A percentile compares a stretch with the other conserved stretches of the same genome.
phyloP scores from a whole-genome alignment of 2,888 invertebrate species.

The Neelides folsomi region DNA sequence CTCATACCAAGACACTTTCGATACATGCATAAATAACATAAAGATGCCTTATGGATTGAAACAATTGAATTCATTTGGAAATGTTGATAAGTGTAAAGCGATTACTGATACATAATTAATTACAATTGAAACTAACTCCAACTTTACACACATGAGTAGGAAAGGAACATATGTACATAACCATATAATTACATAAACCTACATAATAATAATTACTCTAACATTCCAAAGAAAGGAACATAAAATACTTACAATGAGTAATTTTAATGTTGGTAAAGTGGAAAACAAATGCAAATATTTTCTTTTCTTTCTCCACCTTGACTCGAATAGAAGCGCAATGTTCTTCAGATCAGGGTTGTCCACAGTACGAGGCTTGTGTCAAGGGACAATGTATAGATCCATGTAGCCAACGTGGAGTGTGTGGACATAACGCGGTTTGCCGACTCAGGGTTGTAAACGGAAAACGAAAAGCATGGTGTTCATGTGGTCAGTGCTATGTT shows the following conservation, averaged over 20 bases:
- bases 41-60: too few species aligned
- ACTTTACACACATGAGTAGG: too few species aligned
- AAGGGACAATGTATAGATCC: slow-evolving; percentile 82
- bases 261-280: not conserved
- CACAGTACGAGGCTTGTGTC: slow-evolving; percentile 80
- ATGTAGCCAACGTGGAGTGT: slow-evolving; percentile 72
- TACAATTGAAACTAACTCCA: too few species aligned
- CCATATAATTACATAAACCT: too few species aligned
- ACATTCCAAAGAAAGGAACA: too few species aligned
- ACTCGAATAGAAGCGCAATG: slow-evolving; percentile 57
- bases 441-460: slow-evolving; percentile 50
- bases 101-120: too few species aligned
- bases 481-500: slow-evolving; percentile 74
- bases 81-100: too few species aligned
- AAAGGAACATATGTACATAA: too few species aligned
- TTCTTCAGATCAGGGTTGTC: slow-evolving; percentile 79
- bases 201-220: too few species aligned
- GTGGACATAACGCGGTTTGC: slow-evolving; percentile 79
- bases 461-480: slow-evolving; percentile 65
- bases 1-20: slow-evolving; percentile 10
- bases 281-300: slow-evolving; percentile 11
- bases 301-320: slow-evolving; percentile 15
- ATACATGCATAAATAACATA: too few species aligned
- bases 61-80: too few species aligned
- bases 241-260: not conserved